A percentile compares a stretch with the other conserved stretches of the same genome.
These are phyloP conservation scores for Centroberyx gerrardi DNA, from an alignment of 2,797 vertebrate genomes.

Conservation along the genomic window DNA sequence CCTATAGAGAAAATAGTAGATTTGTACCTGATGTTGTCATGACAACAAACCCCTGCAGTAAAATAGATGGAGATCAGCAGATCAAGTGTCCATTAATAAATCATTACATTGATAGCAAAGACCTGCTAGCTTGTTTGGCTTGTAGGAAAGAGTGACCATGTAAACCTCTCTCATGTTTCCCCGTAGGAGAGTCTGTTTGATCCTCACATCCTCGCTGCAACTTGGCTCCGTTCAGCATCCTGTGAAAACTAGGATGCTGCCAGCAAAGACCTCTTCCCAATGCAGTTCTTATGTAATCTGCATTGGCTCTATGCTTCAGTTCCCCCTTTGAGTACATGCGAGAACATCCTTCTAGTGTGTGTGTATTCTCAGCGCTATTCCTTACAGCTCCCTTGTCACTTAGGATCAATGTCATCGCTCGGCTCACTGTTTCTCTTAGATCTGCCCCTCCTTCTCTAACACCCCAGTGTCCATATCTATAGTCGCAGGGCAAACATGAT, in stretches of 20 bases:
- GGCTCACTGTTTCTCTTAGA: conserved; percentile 30
- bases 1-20: background rate
- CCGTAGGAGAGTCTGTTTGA: conserved; percentile 18
- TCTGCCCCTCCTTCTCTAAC: conserved; percentile 20
- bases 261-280: conserved; percentile 59
- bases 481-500: conserved; percentile 14
- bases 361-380: conserved; percentile 54
- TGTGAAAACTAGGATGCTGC: conserved; percentile 30
- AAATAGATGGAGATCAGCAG: conserved; percentile 5
- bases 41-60: conserved; percentile 63
- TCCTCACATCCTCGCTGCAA: conserved; percentile 8
- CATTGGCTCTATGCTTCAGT: conserved; percentile 70
- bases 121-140: background rate
- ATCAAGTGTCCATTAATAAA: conserved; percentile 21
- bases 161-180: background rate
- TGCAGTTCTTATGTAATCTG: conserved; percentile 79
- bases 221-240: conserved; percentile 41
- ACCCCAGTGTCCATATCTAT: conserved; percentile 20
- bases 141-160: background rate
- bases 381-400: conserved; percentile 73
- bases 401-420: conserved; percentile 66
- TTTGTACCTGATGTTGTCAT: conserved; percentile 76
- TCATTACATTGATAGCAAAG: conserved; percentile 17
- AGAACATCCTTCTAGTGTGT: conserved; percentile 69
- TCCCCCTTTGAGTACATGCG: conserved; percentile 66